phyloP scores from a whole-genome alignment of 2,113 vertebrate genomes.

The Piaya cayana region DNA sequence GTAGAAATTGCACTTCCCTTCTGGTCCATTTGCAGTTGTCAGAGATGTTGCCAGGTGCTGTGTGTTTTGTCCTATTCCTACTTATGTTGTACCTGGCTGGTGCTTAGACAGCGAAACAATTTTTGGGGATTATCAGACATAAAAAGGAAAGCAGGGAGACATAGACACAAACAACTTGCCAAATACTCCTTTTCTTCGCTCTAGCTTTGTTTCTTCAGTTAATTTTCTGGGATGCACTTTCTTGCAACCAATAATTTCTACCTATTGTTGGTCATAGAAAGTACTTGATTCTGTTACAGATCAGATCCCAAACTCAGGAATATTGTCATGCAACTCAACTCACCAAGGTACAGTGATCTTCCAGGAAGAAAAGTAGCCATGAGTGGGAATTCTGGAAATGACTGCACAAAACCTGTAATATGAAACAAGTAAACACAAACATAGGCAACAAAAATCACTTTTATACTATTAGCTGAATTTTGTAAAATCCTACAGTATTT shows the following conservation, averaged over 20 bases:
- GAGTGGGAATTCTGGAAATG: not conserved
- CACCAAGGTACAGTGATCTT: not conserved
- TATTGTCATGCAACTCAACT: not conserved
- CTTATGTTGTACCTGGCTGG: not conserved
- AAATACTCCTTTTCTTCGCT: not conserved
- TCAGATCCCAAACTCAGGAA: not conserved
- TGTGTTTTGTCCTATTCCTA: not conserved
- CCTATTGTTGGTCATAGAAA: not conserved
- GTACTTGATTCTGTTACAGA: not conserved
- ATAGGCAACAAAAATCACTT: not conserved
- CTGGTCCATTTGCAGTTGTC: not conserved
- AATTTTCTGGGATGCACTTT: not conserved
- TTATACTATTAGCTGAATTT: not conserved
- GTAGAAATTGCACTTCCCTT: not conserved
- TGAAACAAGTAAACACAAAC: not conserved
- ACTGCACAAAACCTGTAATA: not conserved
- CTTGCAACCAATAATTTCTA: not conserved
- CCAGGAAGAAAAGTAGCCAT: not conserved
- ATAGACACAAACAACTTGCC: not conserved
- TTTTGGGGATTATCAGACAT: not conserved
- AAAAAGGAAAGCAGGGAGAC: not conserved
- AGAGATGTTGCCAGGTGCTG: not conserved
- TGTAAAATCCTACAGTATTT: not conserved
- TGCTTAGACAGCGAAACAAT: not conserved
- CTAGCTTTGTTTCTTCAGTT: not conserved